Percentiles rank a stretch among this genome's conserved stretches.
Evolutionary conservation across 1,140 invertebrate genomes (phyloP).

Genomic region (Zaprionus camerounensis): DNA sequence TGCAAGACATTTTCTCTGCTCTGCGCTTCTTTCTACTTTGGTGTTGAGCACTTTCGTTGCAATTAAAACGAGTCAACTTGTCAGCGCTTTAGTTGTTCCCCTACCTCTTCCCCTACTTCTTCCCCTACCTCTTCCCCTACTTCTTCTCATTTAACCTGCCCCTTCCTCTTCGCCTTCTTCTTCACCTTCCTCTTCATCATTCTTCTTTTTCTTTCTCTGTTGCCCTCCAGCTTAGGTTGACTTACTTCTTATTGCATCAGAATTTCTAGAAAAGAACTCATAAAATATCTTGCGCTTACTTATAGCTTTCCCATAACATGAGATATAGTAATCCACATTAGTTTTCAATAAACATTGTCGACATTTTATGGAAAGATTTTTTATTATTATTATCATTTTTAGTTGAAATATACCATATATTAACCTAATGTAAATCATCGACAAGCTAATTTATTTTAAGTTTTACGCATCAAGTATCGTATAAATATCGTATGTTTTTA

Average conservation of each 20-base stretch:
- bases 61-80: constrained; percentile 69
- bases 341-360: too few relatives aligned
- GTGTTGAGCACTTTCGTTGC: constrained; percentile 58
- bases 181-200: not conserved
- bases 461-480: too few relatives aligned
- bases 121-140: not conserved
- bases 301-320: not conserved
- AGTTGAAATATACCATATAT: too few relatives aligned
- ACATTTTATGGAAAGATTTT: too few relatives aligned
- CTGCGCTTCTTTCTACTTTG: constrained; percentile 2
- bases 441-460: too few relatives aligned
- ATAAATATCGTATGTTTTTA: too few relatives aligned
- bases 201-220: not conserved
- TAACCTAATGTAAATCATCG: too few relatives aligned
- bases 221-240: not conserved
- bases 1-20: constrained; percentile 43
- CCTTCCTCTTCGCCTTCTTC: not conserved
- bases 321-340: too few relatives aligned
- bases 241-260: not conserved
- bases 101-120: not conserved
- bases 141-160: not conserved
- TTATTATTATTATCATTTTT: too few relatives aligned
- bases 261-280: not conserved
- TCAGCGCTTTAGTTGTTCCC: constrained; percentile 17
- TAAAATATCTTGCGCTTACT: too few relatives aligned